Percentiles rank a stretch among this genome's conserved stretches.
These are phyloP conservation scores for Phorcus lineatus DNA, from an alignment of 2,888 invertebrate species.

Conservation along the genomic window DNA sequence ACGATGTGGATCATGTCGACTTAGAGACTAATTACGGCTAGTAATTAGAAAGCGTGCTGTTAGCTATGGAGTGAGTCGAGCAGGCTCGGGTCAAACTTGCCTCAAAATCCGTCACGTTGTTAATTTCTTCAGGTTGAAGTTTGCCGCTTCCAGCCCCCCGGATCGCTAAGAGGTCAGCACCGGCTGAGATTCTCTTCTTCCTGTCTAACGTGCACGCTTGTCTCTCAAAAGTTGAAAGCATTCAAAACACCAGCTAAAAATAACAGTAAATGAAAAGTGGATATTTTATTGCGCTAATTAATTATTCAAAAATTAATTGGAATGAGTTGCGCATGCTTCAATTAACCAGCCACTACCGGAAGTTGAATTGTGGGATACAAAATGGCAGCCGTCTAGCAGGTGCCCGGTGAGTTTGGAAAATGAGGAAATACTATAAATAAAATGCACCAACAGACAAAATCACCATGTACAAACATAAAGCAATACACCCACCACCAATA, in stretches of 20 bases:
- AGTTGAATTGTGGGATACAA: conserved; percentile 42
- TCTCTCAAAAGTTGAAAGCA: not conserved
- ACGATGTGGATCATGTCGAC: conserved; percentile 22
- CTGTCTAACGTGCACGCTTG: not conserved
- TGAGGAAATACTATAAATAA: not conserved
- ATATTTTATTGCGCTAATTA: conserved; percentile 54
- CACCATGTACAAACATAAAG: not conserved
- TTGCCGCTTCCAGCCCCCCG: conserved; percentile 18
- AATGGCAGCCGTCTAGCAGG: conserved; percentile 27
- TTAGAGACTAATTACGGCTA: conserved; percentile 29
- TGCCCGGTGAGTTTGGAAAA: conserved; percentile 15
- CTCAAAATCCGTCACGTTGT: conserved; percentile 13
- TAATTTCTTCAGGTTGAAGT: conserved; percentile 17
- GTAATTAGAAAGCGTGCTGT: conserved; percentile 30
- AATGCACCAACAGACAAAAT: not conserved
- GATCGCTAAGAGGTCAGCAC: conserved; percentile 1
- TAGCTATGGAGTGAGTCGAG: not conserved
- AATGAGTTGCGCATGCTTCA: conserved; percentile 49
- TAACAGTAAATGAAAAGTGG: conserved; percentile 41
- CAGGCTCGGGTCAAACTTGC: conserved; percentile 16
- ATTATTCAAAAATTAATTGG: conserved; percentile 59
- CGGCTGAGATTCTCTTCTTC: not conserved
- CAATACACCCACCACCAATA: not conserved
- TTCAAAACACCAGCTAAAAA: conserved; percentile 30
- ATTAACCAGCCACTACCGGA: conserved; percentile 37